Evolutionary conservation across 2,797 vertebrate genomes (phyloP).

Genomic region (Enteromius trimaculatus): DNA sequence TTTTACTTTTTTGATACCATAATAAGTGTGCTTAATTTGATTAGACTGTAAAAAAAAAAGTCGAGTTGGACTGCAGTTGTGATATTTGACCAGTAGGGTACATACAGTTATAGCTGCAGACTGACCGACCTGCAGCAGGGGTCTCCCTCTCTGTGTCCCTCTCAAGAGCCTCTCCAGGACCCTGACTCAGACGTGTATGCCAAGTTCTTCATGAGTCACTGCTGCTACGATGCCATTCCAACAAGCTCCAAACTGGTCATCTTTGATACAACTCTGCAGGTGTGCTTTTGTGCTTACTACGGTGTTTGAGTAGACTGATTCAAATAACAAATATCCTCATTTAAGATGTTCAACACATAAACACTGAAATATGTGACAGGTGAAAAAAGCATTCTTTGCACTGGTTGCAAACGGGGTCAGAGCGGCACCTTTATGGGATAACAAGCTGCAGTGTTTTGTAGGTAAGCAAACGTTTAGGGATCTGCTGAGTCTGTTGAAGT

Average conservation of each 20-base stretch:
- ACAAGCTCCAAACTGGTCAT: conserved; percentile 96
- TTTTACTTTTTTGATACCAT: background rate
- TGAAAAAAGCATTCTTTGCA: conserved; percentile 98
- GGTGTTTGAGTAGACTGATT: background rate
- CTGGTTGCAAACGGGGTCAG: conserved; percentile 95
- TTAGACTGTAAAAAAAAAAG: background rate
- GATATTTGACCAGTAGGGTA: background rate
- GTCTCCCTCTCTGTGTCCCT: conserved; percentile 49
- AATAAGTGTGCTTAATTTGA: background rate
- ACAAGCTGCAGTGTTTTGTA: conserved; percentile 95
- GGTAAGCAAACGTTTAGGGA: conserved; percentile 76
- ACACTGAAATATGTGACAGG: conserved; percentile 72
- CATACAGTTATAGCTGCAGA: conserved; percentile 35
- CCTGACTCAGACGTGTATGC: conserved; percentile 84
- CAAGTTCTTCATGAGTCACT: conserved; percentile 93
- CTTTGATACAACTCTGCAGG: conserved; percentile 91
- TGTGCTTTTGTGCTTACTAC: conserved; percentile 56
- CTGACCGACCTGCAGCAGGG: conserved; percentile 62
- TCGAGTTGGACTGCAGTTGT: background rate
- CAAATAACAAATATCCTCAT: background rate
- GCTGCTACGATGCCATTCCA: conserved; percentile 92
- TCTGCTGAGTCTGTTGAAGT: conserved; percentile 59
- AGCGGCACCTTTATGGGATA: conserved; percentile 97
- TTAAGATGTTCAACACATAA: background rate
- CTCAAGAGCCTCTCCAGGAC: conserved; percentile 61